Evolutionary conservation across 2,888 invertebrate species (phyloP).

Genomic region (Helleia helle): DNA sequence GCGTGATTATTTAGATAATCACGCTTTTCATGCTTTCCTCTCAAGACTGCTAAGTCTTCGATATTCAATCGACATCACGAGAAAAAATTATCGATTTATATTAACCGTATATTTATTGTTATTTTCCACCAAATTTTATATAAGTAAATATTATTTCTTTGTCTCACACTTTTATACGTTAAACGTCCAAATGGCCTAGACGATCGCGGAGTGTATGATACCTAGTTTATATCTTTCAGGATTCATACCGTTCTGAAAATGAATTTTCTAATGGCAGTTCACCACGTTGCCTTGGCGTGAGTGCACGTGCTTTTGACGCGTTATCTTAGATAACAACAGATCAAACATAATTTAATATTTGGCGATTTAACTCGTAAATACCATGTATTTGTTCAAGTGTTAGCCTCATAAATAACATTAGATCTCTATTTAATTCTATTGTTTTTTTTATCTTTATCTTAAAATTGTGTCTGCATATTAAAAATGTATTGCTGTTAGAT

Average conservation of each 20-base stretch:
- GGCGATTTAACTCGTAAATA: slow-evolving; percentile 10
- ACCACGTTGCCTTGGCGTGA: slow-evolving; percentile 14
- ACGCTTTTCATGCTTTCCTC: no score
- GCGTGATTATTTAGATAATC: no score
- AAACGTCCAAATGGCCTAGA: no score
- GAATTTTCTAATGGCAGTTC: slow-evolving; percentile 13
- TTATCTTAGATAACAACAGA: slow-evolving; percentile 5
- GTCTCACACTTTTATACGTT: no score
- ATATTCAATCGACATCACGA: no score
- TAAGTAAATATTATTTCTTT: no score
- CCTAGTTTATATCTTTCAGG: slow-evolving; percentile 8
- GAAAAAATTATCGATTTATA: no score
- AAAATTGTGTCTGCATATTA: background rate
- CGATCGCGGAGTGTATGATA: background rate
- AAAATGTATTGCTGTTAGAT: background rate
- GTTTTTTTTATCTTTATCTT: background rate
- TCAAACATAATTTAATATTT: slow-evolving; percentile 8
- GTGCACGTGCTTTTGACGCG: slow-evolving; percentile 8
- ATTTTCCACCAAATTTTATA: no score
- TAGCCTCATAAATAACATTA: slow-evolving; percentile 3
- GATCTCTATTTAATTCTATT: background rate
- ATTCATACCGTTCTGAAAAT: slow-evolving; percentile 7
- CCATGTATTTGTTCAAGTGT: slow-evolving; percentile 8
- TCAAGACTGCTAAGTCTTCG: no score
- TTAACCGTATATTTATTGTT: no score